Conservation (phyloP, 2,888 invertebrate genomes). For the Heliconius erato region DNA sequence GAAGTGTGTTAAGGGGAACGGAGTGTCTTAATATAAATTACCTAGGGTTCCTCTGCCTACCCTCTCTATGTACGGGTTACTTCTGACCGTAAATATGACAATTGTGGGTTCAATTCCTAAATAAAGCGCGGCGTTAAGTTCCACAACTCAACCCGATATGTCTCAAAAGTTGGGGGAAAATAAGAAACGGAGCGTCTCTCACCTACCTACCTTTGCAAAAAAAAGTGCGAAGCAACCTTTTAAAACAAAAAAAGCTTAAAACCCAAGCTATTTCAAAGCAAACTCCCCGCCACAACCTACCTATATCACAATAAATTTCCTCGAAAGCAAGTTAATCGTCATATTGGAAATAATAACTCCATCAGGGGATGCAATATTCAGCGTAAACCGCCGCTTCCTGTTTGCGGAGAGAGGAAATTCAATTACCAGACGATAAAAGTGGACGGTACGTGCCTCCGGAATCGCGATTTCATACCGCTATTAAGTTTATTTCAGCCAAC, state of each 20-base stretch:
- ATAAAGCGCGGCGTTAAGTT: no score
- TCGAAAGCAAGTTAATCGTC: constrained; percentile 56
- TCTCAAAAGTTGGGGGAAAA: no score
- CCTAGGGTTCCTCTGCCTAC: no score
- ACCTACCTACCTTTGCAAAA: neutral
- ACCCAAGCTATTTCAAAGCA: neutral
- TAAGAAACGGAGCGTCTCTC: no score
- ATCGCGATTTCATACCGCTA: constrained; percentile 49
- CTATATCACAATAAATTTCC: constrained; percentile 15
- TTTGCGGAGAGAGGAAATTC: constrained; percentile 82
- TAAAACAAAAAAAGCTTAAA: neutral
- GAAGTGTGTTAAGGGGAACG: no score
- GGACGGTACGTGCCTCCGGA: constrained; percentile 57
- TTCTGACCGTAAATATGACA: no score
- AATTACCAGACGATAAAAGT: constrained; percentile 83
- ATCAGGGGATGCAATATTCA: constrained; percentile 75
- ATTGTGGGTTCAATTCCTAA: no score
- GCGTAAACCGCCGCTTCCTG: constrained; percentile 76
- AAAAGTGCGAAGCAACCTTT: neutral
- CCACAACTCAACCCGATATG: no score
- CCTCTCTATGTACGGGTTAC: no score
- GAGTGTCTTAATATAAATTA: no score
- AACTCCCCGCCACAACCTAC: neutral
- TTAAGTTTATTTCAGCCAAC: constrained; percentile 49
- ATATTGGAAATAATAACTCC: constrained; percentile 76